Conservation (phyloP, 2,113 vertebrate genomes). For the Salvator merianae region DNA sequence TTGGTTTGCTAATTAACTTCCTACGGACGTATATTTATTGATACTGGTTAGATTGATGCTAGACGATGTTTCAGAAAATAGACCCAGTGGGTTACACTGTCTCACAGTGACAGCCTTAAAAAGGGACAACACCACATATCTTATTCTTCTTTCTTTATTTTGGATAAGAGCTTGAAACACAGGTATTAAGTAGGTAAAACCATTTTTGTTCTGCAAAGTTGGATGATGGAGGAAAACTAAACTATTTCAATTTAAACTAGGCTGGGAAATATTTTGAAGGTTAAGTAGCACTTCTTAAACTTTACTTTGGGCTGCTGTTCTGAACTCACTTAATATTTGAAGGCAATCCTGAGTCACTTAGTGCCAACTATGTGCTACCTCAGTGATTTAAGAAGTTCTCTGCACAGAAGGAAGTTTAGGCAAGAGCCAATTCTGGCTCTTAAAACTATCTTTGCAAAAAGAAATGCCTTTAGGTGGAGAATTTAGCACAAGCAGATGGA, state of each 20-base stretch:
- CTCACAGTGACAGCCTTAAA: conserved; percentile 27
- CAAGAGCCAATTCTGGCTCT: neutral
- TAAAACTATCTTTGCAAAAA: neutral
- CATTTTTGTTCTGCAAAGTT: neutral
- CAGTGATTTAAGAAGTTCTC: no score
- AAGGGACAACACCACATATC: conserved; percentile 49
- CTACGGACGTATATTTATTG: conserved; percentile 66
- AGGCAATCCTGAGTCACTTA: neutral
- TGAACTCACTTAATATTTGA: neutral
- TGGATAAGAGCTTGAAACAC: neutral
- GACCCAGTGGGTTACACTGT: conserved; percentile 46
- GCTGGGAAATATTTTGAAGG: neutral
- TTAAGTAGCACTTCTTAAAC: neutral
- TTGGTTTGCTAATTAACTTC: conserved; percentile 69
- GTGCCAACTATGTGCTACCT: neutral
- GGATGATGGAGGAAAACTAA: neutral
- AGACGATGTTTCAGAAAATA: conserved; percentile 59
- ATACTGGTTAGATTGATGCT: conserved; percentile 61
- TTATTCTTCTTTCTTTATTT: neutral
- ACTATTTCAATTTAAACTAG: neutral
- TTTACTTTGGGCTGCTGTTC: neutral
- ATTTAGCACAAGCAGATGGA: no score
- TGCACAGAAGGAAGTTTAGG: neutral
- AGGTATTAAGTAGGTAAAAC: neutral
- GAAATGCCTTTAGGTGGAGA: neutral